A percentile compares a stretch with the other conserved stretches of the same genome.
These are phyloP conservation scores for Pseudorhombus dupliciocellatus DNA, from an alignment of 2,113 vertebrate species.

Conservation along the genomic window DNA sequence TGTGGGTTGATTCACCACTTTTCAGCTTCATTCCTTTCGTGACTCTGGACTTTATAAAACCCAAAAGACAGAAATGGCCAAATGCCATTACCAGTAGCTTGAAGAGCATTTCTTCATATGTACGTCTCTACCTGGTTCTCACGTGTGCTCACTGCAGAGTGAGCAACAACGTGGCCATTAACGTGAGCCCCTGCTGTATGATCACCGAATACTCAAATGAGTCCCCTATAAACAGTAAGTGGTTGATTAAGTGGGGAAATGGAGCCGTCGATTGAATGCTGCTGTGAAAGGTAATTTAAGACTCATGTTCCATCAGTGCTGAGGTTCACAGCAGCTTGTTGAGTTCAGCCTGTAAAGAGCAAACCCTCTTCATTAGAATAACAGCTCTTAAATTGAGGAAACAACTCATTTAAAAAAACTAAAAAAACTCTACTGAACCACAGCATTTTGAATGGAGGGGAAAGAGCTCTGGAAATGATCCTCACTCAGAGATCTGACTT, in stretches of 20 bases:
- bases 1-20: neutral
- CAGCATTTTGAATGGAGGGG: neutral
- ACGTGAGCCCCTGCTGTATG: conserved; percentile 19
- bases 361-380: neutral
- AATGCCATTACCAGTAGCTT: too few species aligned
- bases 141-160: conserved; percentile 20
- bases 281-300: conserved; percentile 9
- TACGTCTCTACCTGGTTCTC: too few species aligned
- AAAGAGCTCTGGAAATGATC: neutral
- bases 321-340: conserved; percentile 16
- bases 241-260: conserved; percentile 50
- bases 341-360: neutral
- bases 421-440: neutral
- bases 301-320: neutral
- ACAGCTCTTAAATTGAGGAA: neutral
- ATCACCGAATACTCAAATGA: conserved; percentile 29
- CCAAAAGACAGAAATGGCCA: too few species aligned
- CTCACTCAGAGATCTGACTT: too few species aligned
- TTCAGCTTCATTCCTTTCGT: too few species aligned
- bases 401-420: neutral
- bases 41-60: too few species aligned
- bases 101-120: too few species aligned
- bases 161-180: conserved; percentile 21
- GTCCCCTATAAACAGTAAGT: conserved; percentile 43
- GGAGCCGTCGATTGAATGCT: conserved; percentile 29